Base-by-base conservation (phyloP, 2,888 invertebrate genomes). In the Pardosa pseudoannulata region DNA sequence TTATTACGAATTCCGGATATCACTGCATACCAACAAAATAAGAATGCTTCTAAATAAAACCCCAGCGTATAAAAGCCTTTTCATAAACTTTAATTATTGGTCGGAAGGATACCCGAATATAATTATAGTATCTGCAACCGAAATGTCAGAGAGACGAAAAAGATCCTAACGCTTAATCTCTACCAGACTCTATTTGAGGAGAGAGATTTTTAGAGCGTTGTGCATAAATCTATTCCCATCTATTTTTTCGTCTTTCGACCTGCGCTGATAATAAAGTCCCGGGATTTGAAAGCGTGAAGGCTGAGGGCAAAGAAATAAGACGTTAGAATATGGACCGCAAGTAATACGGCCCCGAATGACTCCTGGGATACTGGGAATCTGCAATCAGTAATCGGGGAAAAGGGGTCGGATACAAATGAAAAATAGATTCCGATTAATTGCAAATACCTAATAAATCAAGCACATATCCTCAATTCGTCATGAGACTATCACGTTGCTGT, bases 221-320 rank as follows among this genome's bases (percentile, higher is more conserved):
- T 46, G 46, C 46, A 16, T 16, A 46, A 46, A 46, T 46, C 46
- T 46, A 46, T 46, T 46, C 9, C 46, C 46, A 46, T 46, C 16
- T 46, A 46, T 46, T 32, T 29, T n/a, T 67, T 32, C 32, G 67
- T 32, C 13, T 29, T 29, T 41, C 23, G 70, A 19, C 6, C 41
- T 36, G 27, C 67, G 9, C 19, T 7, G 36, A 70, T 70, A 39
- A 39, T 36, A 70, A 19, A 68, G 32, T 29, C 68, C 1, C 27
- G 19, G 23, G 70, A 23, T 36, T 46, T 13, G 39, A 9, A 36
- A n/a, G 5, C 9, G 27, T 23, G 19, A 41, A 36, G 41, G 41
- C 41, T 70, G 11, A 19, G 1, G 70, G 41, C 28, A 62, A 0
- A 62, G 62, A 70, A 70, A 70, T 70, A 70, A 70, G 70, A 41